A percentile compares a stretch with the other conserved stretches of the same genome.
Conservation (phyloP, 2,888 invertebrate genomes). For the Vandiemenella viatica region DNA sequence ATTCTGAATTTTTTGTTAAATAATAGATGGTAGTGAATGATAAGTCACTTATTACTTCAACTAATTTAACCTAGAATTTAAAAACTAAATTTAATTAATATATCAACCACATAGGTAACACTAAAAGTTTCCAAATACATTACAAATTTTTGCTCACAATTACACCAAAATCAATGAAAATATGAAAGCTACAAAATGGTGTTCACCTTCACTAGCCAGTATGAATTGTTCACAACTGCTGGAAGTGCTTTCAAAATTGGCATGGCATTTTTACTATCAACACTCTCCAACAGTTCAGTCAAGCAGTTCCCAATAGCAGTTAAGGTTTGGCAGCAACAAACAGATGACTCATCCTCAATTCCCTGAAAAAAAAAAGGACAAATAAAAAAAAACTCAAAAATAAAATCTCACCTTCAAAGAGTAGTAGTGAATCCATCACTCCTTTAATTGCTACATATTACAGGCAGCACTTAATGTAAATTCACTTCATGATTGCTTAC, state of each 20-base stretch:
- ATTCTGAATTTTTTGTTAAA: constrained; percentile 32
- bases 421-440: too few species aligned
- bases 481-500: too few species aligned
- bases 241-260: constrained; percentile 46
- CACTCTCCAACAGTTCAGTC: constrained; percentile 42
- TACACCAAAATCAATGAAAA: too few species aligned
- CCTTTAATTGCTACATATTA: too few species aligned
- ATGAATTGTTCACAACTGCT: constrained; percentile 51
- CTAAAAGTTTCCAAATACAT: too few species aligned
- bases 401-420: too few species aligned
- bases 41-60: constrained; percentile 43
- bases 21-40: constrained; percentile 42
- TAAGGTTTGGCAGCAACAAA: constrained; percentile 56
- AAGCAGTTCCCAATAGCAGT: constrained; percentile 44
- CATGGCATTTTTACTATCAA: constrained; percentile 38
- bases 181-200: too few species aligned
- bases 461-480: too few species aligned
- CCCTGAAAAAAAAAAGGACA: constrained; percentile 35
- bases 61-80: constrained; percentile 41
- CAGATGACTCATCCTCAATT: constrained; percentile 56
- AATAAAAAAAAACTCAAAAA: too few species aligned
- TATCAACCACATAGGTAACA: too few species aligned
- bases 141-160: too few species aligned
- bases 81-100: too few species aligned
- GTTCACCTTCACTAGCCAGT: constrained; percentile 71